Base-by-base conservation (phyloP, 1,140 invertebrate genomes). In the Muscidifurax raptorellus region DNA sequence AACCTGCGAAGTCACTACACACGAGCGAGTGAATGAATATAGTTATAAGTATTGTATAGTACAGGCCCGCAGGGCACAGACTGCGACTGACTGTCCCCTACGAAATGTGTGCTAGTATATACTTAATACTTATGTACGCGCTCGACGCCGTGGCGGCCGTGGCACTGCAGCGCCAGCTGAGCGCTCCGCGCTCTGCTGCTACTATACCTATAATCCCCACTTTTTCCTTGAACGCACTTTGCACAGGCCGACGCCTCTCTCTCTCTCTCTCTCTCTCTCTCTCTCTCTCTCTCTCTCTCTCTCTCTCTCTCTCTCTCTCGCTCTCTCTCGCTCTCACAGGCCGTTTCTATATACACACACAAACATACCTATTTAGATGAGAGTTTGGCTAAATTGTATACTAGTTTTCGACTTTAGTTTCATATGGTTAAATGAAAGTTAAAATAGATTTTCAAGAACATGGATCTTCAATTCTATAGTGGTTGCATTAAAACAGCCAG, bases 81-180 rank as follows among this genome's bases (percentile, higher is more conserved):
- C 74, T 27, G 36, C 7, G 5, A 40, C 36, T 40, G 36, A 40
- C 6, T 40, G 36, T 40, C 36, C 36, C 36, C 2, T 5, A 40
- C 44, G 44, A 47, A 47, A 47, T 18, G 44, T 18, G 44, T 47
- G 44, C 44, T 0, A 47, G 44, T 15, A 47, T 47, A 47, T 15
- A 25, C n/a, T n/a, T n/a, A n/a, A n/a, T n/a, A 67, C n/a, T n/a
- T n/a, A 6, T 67, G 74, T n/a, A 44, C 52, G 36, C 72, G 52
- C 71, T 66, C 75, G 77, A 67, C 77, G 76, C 47, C 77, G 75
- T 79, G 66, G 85, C 88, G 84, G 84, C 82, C 78, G 67, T 27
- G 22, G 71, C 77, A 80, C 84, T 86, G 44, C 13, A 59, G 66
- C 64, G 72, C n/a, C 52, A 6, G 40, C 59, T 30, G 13, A 75